Evolutionary conservation across 2,888 invertebrate species (phyloP), one percentile per base, ranked within the genome.

Genomic region (Helicoverpa assulta): DNA sequence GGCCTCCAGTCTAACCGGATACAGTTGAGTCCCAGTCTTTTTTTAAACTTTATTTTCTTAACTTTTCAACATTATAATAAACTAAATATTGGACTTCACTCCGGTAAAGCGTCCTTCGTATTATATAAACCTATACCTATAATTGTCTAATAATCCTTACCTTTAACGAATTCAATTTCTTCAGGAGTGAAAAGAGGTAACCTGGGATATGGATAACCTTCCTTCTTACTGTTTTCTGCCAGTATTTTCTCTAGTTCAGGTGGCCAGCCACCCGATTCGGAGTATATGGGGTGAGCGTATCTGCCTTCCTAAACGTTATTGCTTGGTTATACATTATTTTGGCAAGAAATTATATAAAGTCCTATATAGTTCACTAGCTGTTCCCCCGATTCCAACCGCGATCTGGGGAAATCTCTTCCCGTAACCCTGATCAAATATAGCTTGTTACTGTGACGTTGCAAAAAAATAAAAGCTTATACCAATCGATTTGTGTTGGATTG

Each of bases 221-320:
- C 76, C 14, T 71, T 77, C 19, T 43, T 75, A 64, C 90, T 89
- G 26, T 86, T 85, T 21, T 89, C 85, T 0, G 80, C 86, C 5
- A 92, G 67, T 0, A 78, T 1, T 29, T 78, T 78, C 67, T 91
- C 89, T 0, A 93, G 43, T 0, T 70, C 60, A 0, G 86, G 82
- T 0, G 93, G 93, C 91, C 92, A 93, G 0, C 92, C 93, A 0
- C 93, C 93, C 21, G 82, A 76, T 21, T 88, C 84, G 0, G 91
- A 88, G 70, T 77, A 92, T 1, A 93, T 87, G 0, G 93, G 82
- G 51, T 92, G 87, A 0, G 84, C 77, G 43, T 80, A 88, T 3
- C 88, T 77, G 0, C 88, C 87, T 6, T 52, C 78, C 87, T 88
- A 18, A 47, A 63, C 47, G n/a, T 47, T 47, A 6, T n/a, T 14